phyloP scores from a whole-genome alignment of 2,888 invertebrate species.

The Tachina fera region DNA sequence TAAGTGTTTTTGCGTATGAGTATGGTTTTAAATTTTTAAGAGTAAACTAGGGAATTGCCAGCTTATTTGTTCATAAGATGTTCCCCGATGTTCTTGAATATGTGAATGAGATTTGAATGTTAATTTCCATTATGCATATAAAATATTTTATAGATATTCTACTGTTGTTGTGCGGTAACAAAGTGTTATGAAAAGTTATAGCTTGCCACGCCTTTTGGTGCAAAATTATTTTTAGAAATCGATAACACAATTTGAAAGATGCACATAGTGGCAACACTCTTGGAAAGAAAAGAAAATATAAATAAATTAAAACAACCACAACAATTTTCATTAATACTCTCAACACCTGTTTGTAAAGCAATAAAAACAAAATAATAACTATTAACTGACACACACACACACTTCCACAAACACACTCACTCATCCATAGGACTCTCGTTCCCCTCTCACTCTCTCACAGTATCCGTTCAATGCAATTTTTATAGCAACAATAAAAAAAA shows the following conservation, averaged over 20 bases:
- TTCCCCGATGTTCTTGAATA: no score
- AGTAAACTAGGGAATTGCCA: no score
- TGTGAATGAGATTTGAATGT: no score
- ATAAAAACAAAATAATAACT: conserved; percentile 46
- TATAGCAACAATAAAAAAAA: conserved; percentile 30
- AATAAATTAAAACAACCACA: conserved; percentile 48
- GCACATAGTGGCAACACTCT: not conserved
- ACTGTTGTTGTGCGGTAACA: no score
- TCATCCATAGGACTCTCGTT: not conserved
- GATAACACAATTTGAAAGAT: not conserved
- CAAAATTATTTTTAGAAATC: not conserved
- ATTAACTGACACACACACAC: conserved; percentile 14
- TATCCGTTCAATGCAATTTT: conserved; percentile 13
- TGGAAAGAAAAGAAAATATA: not conserved
- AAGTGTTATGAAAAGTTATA: not conserved
- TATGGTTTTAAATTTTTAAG: no score
- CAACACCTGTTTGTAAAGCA: conserved; percentile 68
- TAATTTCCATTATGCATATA: no score
- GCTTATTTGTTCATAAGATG: no score
- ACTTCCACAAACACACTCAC: not conserved
- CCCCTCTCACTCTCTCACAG: not conserved
- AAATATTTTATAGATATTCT: no score
- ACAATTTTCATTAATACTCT: conserved; percentile 66
- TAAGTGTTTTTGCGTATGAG: no score
- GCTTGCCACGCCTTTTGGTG: not conserved